phyloP scores from a whole-genome alignment of 2,797 vertebrate species.

The Mallotus villosus region DNA sequence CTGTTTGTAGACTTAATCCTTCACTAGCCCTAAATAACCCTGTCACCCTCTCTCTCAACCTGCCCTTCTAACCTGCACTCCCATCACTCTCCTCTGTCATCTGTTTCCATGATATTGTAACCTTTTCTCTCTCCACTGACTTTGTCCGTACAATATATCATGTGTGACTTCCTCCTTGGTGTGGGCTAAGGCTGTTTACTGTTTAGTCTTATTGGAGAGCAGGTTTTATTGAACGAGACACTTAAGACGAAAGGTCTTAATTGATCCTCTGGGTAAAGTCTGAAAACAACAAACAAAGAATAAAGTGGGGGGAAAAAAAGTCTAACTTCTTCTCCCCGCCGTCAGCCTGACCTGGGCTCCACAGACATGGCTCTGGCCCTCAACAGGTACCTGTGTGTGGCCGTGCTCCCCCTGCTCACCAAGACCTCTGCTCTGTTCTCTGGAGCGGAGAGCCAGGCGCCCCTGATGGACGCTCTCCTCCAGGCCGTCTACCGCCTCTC shows the following conservation, averaged over 20 bases:
- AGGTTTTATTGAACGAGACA: not conserved
- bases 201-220: not conserved
- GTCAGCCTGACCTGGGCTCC: slow-evolving; percentile 85
- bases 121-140: not conserved
- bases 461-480: slow-evolving; percentile 84
- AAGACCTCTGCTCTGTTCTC: slow-evolving; percentile 86
- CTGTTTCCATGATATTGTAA: not conserved
- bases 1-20: too few species aligned
- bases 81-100: not conserved
- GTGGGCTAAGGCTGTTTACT: not conserved
- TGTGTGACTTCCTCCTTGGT: not conserved
- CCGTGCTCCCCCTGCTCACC: slow-evolving; percentile 87
- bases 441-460: slow-evolving; percentile 78
- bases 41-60: not conserved
- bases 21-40: too few species aligned
- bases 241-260: too few species aligned
- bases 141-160: not conserved
- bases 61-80: not conserved
- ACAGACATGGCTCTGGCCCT: slow-evolving; percentile 95
- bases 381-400: slow-evolving; percentile 90
- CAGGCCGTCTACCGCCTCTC: slow-evolving; percentile 89
- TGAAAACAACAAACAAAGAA: not conserved
- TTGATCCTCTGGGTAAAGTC: too few species aligned
- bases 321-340: slow-evolving; percentile 9
- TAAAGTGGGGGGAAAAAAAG: too few species aligned